Conservation (phyloP, 1,140 invertebrate species). For the Mylabris phalerata region DNA sequence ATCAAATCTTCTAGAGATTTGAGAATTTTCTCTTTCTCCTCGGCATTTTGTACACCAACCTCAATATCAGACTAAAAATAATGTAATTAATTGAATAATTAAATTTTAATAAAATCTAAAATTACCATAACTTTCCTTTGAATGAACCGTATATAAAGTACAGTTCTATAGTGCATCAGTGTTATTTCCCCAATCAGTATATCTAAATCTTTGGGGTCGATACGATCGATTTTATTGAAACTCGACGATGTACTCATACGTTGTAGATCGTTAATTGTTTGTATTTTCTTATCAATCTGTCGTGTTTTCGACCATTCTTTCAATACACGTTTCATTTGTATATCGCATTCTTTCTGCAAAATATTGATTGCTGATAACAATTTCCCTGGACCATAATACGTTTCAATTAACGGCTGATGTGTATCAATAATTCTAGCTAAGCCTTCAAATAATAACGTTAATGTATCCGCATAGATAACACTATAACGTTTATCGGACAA, state of each 20-base stretch:
- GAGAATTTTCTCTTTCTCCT: conserved; percentile 48
- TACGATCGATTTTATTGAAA: conserved; percentile 48
- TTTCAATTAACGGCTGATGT: conserved; percentile 89
- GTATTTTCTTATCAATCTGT: conserved; percentile 60
- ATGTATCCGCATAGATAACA: conserved; percentile 74
- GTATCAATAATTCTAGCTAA: conserved; percentile 84
- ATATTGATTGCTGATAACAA: conserved; percentile 63
- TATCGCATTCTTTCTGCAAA: conserved; percentile 83
- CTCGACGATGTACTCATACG: conserved; percentile 41
- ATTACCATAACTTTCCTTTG: conserved; percentile 67
- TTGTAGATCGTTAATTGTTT: conserved; percentile 53
- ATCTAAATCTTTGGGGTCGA: conserved; percentile 84
- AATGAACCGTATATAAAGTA: conserved; percentile 88
- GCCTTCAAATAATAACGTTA: conserved; percentile 81
- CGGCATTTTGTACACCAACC: conserved; percentile 51
- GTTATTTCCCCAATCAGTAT: conserved; percentile 85
- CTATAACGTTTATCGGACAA: conserved; percentile 63
- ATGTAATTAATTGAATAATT: background rate
- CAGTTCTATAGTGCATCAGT: conserved; percentile 81
- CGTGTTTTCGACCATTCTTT: conserved; percentile 71
- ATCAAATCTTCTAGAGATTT: conserved; percentile 63
- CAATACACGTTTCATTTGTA: conserved; percentile 63
- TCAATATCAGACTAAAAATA: conserved; percentile 61
- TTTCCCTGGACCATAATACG: conserved; percentile 83
- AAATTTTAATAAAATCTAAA: conserved; percentile 8